Evolutionary conservation across 2,888 invertebrate genomes (phyloP).

Genomic region (Heliconius hortense): DNA sequence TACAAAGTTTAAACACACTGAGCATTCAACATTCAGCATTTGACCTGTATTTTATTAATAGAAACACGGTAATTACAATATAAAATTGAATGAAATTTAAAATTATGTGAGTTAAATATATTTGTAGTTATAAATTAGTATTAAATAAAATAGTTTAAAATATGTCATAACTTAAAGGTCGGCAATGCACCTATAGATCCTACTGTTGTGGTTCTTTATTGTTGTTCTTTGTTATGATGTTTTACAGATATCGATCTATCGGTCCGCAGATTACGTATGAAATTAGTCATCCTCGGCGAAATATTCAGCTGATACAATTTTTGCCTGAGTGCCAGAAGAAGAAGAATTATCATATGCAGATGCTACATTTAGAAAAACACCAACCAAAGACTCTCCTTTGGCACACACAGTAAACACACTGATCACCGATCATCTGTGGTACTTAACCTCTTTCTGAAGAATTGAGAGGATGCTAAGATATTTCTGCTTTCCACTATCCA

Average conservation of each 20-base stretch:
- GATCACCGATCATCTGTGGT: too few species aligned
- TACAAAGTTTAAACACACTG: conserved; percentile 12
- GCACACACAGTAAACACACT: too few species aligned
- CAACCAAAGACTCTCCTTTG: not conserved
- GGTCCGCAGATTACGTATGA: not conserved
- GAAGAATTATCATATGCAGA: not conserved
- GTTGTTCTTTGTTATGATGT: too few species aligned
- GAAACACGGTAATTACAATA: conserved; percentile 8
- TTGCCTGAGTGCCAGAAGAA: not conserved
- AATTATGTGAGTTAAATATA: not conserved
- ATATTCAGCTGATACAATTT: not conserved
- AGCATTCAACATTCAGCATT: conserved; percentile 9
- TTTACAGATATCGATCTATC: too few species aligned
- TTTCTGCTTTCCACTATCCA: too few species aligned
- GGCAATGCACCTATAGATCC: too few species aligned
- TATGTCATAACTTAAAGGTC: too few species aligned
- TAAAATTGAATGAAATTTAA: not conserved
- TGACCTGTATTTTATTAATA: conserved; percentile 5
- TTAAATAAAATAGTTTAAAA: not conserved
- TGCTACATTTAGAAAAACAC: not conserved
- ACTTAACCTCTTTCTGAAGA: too few species aligned
- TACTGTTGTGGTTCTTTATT: too few species aligned
- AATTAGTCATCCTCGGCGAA: not conserved
- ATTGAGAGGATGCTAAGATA: too few species aligned
- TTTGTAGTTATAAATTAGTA: not conserved